Conservation (phyloP, 2,113 vertebrate genomes). For the Dendrocopos noguchii region DNA sequence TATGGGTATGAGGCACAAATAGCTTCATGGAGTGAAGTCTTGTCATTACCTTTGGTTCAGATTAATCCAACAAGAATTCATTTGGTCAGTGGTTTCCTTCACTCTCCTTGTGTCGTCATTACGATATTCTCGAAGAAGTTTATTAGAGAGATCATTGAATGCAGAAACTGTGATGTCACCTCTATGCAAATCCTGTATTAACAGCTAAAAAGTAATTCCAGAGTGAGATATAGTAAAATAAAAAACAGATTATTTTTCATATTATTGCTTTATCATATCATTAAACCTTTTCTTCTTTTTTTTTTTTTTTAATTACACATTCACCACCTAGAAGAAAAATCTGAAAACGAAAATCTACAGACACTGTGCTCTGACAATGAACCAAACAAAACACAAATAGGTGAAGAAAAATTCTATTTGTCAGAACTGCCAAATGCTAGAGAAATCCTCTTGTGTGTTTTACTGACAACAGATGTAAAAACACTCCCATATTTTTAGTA, state of each 20-base stretch:
- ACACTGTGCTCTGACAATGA: neutral
- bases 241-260: neutral
- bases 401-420: neutral
- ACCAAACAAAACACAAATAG: neutral
- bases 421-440: neutral
- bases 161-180: slow-evolving; percentile 81
- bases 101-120: slow-evolving; percentile 91
- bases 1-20: neutral
- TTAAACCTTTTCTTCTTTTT: neutral
- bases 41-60: slow-evolving; percentile 87
- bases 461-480: neutral
- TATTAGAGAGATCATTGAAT: slow-evolving; percentile 90
- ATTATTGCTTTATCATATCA: neutral
- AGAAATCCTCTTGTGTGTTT: neutral
- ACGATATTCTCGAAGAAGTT: slow-evolving; percentile 88
- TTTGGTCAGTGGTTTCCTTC: slow-evolving; percentile 89
- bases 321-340: neutral
- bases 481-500: neutral
- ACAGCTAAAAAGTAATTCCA: slow-evolving; percentile 72
- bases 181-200: slow-evolving; percentile 88
- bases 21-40: neutral
- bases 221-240: neutral
- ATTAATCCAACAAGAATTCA: slow-evolving; percentile 86
- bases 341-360: neutral
- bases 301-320: neutral